These are phyloP conservation scores for Petrolisthes cinctipes DNA, from an alignment of 2,888 invertebrate species.

Conservation along the genomic window DNA sequence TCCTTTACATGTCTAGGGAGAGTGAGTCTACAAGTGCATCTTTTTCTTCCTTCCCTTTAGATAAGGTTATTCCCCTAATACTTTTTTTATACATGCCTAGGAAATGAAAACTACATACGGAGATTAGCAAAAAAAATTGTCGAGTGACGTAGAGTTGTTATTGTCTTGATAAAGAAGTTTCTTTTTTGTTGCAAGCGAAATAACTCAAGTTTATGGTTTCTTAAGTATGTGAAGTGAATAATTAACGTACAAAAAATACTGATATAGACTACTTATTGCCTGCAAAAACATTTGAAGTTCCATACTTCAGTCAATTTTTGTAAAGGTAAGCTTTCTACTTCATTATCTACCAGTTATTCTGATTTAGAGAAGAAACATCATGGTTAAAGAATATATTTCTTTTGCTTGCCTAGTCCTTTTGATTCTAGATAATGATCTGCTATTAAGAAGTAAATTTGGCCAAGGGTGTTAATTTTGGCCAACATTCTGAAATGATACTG, in stretches of 20 bases:
- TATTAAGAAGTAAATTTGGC: background rate
- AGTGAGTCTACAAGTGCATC: too few species aligned
- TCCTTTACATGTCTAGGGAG: too few species aligned
- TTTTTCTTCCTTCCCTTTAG: too few species aligned
- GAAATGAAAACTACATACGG: too few species aligned
- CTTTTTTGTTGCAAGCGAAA: background rate
- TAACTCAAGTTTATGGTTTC: background rate
- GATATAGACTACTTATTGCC: background rate
- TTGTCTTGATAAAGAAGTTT: background rate
- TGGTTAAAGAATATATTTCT: background rate
- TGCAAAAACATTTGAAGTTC: background rate
- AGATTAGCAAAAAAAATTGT: too few species aligned
- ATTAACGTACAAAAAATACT: constrained; percentile 3
- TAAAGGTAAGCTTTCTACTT: background rate
- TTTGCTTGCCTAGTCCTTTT: constrained; percentile 15
- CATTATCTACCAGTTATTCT: constrained; percentile 3
- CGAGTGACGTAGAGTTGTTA: background rate
- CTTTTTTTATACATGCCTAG: too few species aligned
- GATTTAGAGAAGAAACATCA: background rate
- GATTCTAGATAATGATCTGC: background rate
- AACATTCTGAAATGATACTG: background rate
- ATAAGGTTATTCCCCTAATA: too few species aligned
- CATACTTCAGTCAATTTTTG: background rate
- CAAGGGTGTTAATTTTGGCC: background rate
- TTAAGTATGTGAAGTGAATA: background rate